Evolutionary conservation across 2,888 invertebrate genomes (phyloP).

Genomic region (Microctonus aethiopoides): DNA sequence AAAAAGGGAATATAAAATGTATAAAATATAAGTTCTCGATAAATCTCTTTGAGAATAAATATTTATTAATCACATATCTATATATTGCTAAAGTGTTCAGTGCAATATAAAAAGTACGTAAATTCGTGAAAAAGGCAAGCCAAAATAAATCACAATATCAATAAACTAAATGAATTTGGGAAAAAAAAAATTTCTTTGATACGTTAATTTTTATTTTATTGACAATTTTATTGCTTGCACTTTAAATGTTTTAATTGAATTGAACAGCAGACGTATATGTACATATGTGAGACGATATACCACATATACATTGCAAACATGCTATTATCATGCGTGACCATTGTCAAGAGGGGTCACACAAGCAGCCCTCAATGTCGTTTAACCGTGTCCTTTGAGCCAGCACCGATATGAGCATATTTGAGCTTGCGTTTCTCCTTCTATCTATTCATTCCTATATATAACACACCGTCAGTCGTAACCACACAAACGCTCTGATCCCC

Average conservation of each 20-base stretch:
- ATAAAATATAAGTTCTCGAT: no score
- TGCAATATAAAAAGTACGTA: no score
- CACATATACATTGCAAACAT: neutral
- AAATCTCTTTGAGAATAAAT: no score
- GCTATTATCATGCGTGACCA: slow-evolving; percentile 63
- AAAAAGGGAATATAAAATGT: neutral
- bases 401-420: slow-evolving; percentile 65
- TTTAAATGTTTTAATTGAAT: neutral
- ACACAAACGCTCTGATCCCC: slow-evolving; percentile 39
- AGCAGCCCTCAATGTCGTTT: slow-evolving; percentile 21
- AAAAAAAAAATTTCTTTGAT: neutral
- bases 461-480: neutral
- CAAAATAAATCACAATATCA: no score
- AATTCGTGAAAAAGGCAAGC: no score
- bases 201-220: slow-evolving; percentile 2
- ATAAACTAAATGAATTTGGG: neutral
- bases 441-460: slow-evolving; percentile 15
- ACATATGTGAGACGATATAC: neutral
- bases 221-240: neutral
- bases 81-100: no score
- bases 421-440: slow-evolving; percentile 44
- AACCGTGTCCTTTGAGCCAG: slow-evolving; percentile 45
- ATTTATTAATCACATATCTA: no score
- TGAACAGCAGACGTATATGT: neutral
- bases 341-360: slow-evolving; percentile 50